Evolutionary conservation across 2,888 invertebrate genomes (phyloP), one percentile per base, ranked within the genome.

Genomic region (Aleiodes leptofemur): DNA sequence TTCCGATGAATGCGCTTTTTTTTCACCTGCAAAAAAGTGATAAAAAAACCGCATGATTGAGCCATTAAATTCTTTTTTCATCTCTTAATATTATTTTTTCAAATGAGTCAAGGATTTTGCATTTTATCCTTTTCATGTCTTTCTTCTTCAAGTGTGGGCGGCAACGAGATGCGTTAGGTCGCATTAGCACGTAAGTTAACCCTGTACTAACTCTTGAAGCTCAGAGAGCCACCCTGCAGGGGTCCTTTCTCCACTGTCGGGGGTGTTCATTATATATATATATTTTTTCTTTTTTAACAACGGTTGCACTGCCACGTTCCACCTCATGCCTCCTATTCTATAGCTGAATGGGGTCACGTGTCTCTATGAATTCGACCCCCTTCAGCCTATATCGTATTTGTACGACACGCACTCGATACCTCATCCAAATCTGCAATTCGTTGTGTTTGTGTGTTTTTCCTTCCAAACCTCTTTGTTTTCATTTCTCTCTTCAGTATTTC

Each of bases 351-450:
- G 83, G 84, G 85, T 85, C 86, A 84, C 86, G 86, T 86, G 86
- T 80, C 83, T 82, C 81, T 76, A 81, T 68, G 23, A 69, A 69
- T 61, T 59, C 76, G 82, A 23, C 79, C 83, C 86, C 85, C 83
- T 83, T 83, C 80, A 84, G 78, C 86, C 87, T 85, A 87, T 87
- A 87, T 87, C 87, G 88, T 87, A 88, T 88, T 88, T 88, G 88
- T 88, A 87, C 86, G 85, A 86, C 86, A 86, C 88, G 86, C 82
- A 84, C 83, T 83, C 80, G 76, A 80, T 78, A 81, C 84, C 82
- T 78, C 86, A 84, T 85, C 86, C 85, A 88, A 88, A 88, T 87
- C 87, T 87, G 86, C 86, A 85, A 87, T 88, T 84, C 85, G 86
- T 84, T 87, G 86, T 87, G 86, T 87, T 88, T 88, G 86, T 86